Conservation (phyloP, 2,113 vertebrate genomes). For the Corapipo altera region DNA sequence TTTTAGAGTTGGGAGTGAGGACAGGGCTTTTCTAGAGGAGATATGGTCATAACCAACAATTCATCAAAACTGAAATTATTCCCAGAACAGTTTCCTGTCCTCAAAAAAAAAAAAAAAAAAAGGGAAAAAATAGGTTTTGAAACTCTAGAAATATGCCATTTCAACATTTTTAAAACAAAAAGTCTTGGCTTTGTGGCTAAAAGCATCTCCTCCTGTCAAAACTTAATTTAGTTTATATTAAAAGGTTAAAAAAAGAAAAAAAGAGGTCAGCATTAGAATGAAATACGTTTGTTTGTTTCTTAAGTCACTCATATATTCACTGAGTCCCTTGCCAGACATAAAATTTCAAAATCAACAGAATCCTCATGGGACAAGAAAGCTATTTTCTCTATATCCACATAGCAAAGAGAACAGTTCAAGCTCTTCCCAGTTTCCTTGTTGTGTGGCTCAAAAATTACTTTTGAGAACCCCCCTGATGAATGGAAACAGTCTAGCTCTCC, state of each 20-base stretch:
- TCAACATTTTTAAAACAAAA: conserved; percentile 25
- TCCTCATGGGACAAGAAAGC: neutral
- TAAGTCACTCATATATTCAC: neutral
- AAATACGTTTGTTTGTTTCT: neutral
- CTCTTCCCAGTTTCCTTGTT: neutral
- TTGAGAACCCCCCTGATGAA: neutral
- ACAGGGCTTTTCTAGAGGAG: neutral
- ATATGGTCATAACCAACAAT: neutral
- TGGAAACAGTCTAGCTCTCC: neutral
- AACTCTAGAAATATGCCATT: conserved; percentile 7
- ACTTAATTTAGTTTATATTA: neutral
- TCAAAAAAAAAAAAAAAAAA: neutral
- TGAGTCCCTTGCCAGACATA: neutral
- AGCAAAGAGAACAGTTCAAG: neutral
- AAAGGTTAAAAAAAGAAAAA: neutral
- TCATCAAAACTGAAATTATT: conserved; percentile 11
- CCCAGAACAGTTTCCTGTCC: neutral
- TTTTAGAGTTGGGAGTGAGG: neutral
- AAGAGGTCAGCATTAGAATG: neutral
- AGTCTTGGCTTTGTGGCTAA: neutral
- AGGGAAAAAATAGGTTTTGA: neutral
- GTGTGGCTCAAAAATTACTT: neutral
- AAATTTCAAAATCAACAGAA: conserved; percentile 28
- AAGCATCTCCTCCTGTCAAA: neutral
- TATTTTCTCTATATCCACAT: neutral